Percentiles rank a stretch among this genome's conserved stretches.
Evolutionary conservation across 2,888 invertebrate genomes (phyloP).

Genomic region (Beris chalybata): DNA sequence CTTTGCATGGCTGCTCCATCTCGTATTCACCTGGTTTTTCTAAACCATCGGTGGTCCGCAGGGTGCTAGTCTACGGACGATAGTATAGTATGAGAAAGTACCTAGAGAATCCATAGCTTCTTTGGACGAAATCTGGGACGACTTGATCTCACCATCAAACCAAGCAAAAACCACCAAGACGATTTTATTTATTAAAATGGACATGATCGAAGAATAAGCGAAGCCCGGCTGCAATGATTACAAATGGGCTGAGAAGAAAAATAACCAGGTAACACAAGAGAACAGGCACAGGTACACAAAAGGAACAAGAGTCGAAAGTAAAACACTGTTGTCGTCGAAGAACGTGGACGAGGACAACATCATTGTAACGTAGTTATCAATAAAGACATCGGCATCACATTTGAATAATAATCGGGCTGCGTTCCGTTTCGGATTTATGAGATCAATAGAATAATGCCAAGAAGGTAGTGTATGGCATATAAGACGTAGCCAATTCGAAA

Average conservation of each 20-base stretch:
- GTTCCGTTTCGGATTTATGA: conserved; percentile 18
- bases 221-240: background rate
- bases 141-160: background rate
- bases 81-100: too few relatives aligned
- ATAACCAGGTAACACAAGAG: background rate
- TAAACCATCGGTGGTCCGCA: too few relatives aligned
- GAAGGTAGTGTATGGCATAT: too few relatives aligned
- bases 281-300: background rate
- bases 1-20: too few relatives aligned
- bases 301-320: background rate
- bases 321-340: background rate
- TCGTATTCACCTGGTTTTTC: too few relatives aligned
- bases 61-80: too few relatives aligned
- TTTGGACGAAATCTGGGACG: background rate
- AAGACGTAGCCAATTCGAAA: too few relatives aligned
- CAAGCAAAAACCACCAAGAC: background rate
- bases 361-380: conserved; percentile 28
- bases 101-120: background rate
- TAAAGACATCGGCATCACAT: conserved; percentile 35
- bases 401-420: conserved; percentile 34
- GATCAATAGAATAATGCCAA: conserved; percentile 26
- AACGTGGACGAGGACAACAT: conserved; percentile 16
- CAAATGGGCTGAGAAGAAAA: conserved; percentile 16
- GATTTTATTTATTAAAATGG: conserved; percentile 23
- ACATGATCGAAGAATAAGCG: conserved; percentile 8